A percentile compares a stretch with the other conserved stretches of the same genome.
Evolutionary conservation across 2,797 vertebrate genomes (phyloP).

Genomic region (Anguilla megastoma): DNA sequence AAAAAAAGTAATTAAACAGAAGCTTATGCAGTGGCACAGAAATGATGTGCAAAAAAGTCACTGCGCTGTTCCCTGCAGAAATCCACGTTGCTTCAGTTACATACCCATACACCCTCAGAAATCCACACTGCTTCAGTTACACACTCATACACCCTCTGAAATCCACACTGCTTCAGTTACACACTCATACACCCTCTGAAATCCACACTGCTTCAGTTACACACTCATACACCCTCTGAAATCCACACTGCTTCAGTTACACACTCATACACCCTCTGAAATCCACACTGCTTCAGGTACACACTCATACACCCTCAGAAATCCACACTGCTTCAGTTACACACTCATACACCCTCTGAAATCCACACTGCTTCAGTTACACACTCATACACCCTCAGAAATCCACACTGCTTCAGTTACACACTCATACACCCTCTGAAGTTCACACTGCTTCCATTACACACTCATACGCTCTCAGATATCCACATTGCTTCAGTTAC

Average conservation of each 20-base stretch:
- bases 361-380: neutral
- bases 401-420: neutral
- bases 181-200: neutral
- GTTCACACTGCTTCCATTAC: neutral
- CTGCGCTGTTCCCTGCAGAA: neutral
- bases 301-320: neutral
- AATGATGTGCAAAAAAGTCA: constrained; percentile 8
- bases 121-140: neutral
- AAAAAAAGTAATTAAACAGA: constrained; percentile 4
- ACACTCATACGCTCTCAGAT: neutral
- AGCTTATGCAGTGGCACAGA: constrained; percentile 13
- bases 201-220: neutral
- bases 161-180: neutral
- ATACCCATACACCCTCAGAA: neutral
- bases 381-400: neutral
- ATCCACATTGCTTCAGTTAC: neutral
- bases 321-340: neutral
- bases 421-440: neutral
- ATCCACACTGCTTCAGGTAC: neutral
- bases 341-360: neutral
- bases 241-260: neutral
- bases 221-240: neutral
- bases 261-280: neutral
- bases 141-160: neutral
- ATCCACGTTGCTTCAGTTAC: neutral